Base-by-base conservation (phyloP, 2,113 vertebrate genomes). In the Cepphus grylle region DNA sequence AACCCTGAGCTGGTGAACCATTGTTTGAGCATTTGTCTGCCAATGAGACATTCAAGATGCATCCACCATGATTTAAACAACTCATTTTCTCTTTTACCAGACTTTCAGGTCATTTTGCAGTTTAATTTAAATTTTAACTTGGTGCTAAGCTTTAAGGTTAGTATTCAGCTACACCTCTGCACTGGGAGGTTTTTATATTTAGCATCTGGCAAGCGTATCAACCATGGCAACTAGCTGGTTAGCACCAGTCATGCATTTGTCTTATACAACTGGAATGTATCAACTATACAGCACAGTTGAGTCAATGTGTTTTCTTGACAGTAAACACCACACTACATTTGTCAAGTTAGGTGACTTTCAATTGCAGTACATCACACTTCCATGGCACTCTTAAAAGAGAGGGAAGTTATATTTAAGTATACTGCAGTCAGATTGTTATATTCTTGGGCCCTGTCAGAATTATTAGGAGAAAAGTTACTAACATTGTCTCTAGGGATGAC, bases 251-350 rank as follows among this genome's bases (percentile, higher is more conserved):
- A 49, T 13, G 27, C 23, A 32, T 34, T 77, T 50, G 11, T 36
- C 34, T 30, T 50, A 34, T 34, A 47, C 16, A 45, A 49, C 16
- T 27, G 27, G 59, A 81, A 30, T 43, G 6, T 16, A 70, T 42
- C 5, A 21, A 40, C 77, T 34, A 38, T 5, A 30, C 23, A 49
- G 34, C 0, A 0, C 3, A 9, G 66, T 1, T 5, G 2, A 61
- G 32, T 52, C 34, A 23, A 32, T 4, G 19, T 8, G 2, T 30
- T 82, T 72, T 67, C 53, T 52, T 62, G 63, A 36, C 59, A 32
- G 73, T 40, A 40, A 70, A 74, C 23, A 49, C 34, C 55, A 53
- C 27, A 4, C 10, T 7, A 18, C 55, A 29, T 71, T 74, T 29
- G 25, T 47, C n/a, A 43, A 50, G 38, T 3, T 21, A 36, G 86